Percentiles rank a stretch among this genome's conserved stretches.
Conservation (phyloP, 2,113 vertebrate genomes). For the Pycnonotus jocosus region DNA sequence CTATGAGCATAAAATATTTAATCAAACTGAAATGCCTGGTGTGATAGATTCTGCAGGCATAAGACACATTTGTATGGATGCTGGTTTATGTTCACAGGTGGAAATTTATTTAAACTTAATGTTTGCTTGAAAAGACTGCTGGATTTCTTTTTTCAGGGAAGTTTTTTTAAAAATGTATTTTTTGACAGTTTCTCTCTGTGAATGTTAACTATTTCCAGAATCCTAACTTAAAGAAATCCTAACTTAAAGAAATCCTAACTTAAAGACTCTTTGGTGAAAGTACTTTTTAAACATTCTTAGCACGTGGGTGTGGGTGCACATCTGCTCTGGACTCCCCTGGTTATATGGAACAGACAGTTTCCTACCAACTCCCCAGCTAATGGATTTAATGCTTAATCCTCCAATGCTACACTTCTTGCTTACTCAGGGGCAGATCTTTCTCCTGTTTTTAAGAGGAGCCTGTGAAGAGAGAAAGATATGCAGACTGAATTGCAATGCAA, state of each 20-base stretch:
- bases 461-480: not conserved
- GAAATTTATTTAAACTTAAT: not conserved
- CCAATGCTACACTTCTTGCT: not conserved
- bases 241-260: not conserved
- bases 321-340: not conserved
- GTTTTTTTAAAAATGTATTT: not conserved
- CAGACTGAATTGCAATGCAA: accelerated
- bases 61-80: not conserved
- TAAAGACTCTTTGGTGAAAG: not conserved
- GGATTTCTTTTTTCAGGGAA: not conserved
- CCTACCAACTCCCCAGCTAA: not conserved
- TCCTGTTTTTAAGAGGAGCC: not conserved
- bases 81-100: not conserved
- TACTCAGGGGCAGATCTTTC: not conserved
- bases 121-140: not conserved
- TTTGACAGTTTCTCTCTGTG: not conserved
- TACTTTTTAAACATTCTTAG: not conserved
- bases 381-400: not conserved
- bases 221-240: not conserved
- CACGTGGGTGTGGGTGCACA: accelerated
- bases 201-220: not conserved
- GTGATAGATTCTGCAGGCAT: not conserved
- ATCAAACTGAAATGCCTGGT: not conserved
- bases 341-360: not conserved
- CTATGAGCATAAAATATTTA: not conserved